Evolutionary conservation across 37 sponge, comb jelly and placozoan genomes (phyloP).

Genomic region (Beroe forskalii): DNA sequence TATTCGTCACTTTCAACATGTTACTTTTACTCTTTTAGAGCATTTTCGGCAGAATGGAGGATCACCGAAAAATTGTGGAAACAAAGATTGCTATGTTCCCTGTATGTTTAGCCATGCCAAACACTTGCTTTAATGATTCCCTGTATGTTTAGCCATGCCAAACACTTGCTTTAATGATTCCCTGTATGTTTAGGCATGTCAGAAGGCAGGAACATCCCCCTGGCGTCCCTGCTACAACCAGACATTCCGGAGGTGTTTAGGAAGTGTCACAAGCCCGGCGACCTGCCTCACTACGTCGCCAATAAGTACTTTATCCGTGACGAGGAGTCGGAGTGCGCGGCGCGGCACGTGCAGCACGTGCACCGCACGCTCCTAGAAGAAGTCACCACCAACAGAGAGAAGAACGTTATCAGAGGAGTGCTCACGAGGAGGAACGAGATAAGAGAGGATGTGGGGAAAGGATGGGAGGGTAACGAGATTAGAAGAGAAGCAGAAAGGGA

Average conservation of each 20-base stretch:
- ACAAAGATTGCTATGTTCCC: too few relatives aligned
- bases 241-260: not conserved
- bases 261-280: not conserved
- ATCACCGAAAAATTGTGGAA: too few relatives aligned
- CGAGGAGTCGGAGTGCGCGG: not conserved
- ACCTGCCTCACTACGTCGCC: not conserved
- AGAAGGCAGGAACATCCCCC: too few relatives aligned
- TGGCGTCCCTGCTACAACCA: too few relatives aligned
- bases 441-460: not conserved
- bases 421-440: not conserved
- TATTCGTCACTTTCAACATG: too few relatives aligned
- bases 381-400: constrained; percentile 14
- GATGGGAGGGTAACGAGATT: not conserved
- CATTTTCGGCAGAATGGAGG: too few relatives aligned
- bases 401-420: constrained; percentile 12
- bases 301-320: constrained; percentile 33
- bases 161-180: too few relatives aligned
- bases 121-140: too few relatives aligned
- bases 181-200: too few relatives aligned
- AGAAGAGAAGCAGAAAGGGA: not conserved
- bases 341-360: not conserved
- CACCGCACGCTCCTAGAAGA: not conserved
- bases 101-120: too few relatives aligned
- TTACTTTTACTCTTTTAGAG: too few relatives aligned
- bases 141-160: too few relatives aligned